Base-by-base conservation (phyloP, 92 coral and sea anemone genomes). In the Palythoa grandis region DNA sequence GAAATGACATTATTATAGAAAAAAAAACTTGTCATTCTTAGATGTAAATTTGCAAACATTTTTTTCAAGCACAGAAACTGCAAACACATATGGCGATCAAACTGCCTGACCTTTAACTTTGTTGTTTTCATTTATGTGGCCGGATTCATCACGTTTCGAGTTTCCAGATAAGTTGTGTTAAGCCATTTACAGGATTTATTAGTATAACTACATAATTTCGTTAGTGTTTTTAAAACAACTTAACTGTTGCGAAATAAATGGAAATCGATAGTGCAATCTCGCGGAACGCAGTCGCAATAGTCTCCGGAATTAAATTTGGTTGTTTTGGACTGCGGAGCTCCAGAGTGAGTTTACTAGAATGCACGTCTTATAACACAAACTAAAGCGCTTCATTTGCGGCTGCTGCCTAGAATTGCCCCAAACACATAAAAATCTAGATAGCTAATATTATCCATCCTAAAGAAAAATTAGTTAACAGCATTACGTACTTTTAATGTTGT, bases 401-500 rank as follows among this genome's bases (percentile, higher is more conserved):
- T 54, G 60, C 9, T 52, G 54, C 54, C 54, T 52, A 52, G 11
- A 54, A 54, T 54, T 54, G 60, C 60, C 13, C 17, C 7, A 54
- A 54, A 10, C 60, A 52, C 54, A n/a, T n/a, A 54, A 54, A 54
- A 10, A 54, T 54, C 13, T 54, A 54, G 60, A 54, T 54, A 54
- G 60, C 60, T 54, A 54, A 54, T 54, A 54, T 5, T 54, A 54
- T 54, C 13, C 60, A 10, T 54, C 60, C 60, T 15, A 15, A 15
- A 54, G 60, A 54, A 54, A 54, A 10, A 54, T 5, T 54, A 54
- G 60, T 54, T 54, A 54, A 54, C 60, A 54, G 47, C 47, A 40
- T 40, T 47, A 79, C 85, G 69, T 80, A 80, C 85, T 54, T 52
- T 23, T 79, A 79, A 79, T 80, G 85, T 80, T 60, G 74, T 22